Percentiles rank a stretch among this genome's conserved stretches.
Evolutionary conservation across 53 echinoderm and acorn worm species (phyloP).

Genomic region (Holothuria leucospilota): DNA sequence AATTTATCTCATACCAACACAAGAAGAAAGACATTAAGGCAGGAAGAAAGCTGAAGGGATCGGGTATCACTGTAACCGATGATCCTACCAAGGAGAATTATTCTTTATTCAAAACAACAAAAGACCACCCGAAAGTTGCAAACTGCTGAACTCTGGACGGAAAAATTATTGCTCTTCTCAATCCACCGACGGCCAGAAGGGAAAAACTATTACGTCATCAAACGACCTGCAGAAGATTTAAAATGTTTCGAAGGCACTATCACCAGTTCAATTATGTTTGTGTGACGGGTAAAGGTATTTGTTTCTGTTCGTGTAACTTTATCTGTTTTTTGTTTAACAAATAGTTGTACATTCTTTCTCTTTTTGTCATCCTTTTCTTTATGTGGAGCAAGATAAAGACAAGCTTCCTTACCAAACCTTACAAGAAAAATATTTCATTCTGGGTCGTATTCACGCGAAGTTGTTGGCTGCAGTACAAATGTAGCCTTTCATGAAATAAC

Average conservation of each 20-base stretch:
- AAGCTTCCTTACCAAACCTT: background rate
- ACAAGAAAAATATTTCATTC: background rate
- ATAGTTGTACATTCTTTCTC: background rate
- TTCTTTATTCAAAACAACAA: too few relatives aligned
- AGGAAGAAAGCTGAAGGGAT: background rate
- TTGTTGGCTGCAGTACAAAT: too few relatives aligned
- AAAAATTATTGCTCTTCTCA: too few relatives aligned
- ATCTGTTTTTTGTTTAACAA: background rate
- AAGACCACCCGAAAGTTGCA: too few relatives aligned
- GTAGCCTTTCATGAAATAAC: background rate
- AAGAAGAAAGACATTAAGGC: background rate
- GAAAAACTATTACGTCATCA: background rate
- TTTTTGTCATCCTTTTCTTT: background rate
- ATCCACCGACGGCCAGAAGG: background rate
- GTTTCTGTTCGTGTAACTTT: background rate
- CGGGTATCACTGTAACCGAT: constrained; percentile 10
- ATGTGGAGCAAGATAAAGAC: background rate
- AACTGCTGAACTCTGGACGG: too few relatives aligned
- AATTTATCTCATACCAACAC: background rate
- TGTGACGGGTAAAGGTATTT: background rate
- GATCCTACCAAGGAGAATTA: background rate
- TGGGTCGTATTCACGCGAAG: background rate
- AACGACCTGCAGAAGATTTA: too few relatives aligned
- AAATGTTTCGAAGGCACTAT: too few relatives aligned
- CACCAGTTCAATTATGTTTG: too few relatives aligned